phyloP scores from a whole-genome alignment of 2,888 invertebrate species.

The Bombylius discolor region DNA sequence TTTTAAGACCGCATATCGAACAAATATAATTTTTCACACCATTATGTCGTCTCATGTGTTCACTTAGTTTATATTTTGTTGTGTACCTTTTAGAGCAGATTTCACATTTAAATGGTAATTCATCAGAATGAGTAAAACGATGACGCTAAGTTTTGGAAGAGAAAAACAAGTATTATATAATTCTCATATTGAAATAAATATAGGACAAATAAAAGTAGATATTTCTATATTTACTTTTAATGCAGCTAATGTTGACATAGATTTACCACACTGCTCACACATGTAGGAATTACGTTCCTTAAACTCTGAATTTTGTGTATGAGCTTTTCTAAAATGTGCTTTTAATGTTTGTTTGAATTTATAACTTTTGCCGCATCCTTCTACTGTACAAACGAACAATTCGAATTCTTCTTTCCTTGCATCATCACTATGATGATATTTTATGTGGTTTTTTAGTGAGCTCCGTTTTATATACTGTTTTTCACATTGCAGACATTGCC shows the following conservation, averaged over 20 bases:
- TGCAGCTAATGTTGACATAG: background rate
- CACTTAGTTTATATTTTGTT: conserved; percentile 12
- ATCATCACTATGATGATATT: background rate
- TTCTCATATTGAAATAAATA: background rate
- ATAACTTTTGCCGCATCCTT: conserved; percentile 10
- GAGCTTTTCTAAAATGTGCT: conserved; percentile 3
- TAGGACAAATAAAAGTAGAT: no score
- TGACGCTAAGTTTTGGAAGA: conserved; percentile 4
- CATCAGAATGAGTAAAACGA: conserved; percentile 6
- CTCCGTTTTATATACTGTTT: background rate
- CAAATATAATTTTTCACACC: conserved; percentile 11
- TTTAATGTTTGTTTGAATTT: conserved; percentile 6
- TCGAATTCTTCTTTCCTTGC: background rate
- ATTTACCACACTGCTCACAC: conserved; percentile 10
- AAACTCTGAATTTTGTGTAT: background rate
- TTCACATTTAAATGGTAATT: conserved; percentile 8
- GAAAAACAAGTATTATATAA: background rate
- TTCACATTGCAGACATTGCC: conserved; percentile 2
- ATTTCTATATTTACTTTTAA: conserved; percentile 1
- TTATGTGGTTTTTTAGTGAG: background rate
- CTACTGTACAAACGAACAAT: background rate
- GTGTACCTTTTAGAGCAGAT: conserved; percentile 4
- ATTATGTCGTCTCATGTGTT: conserved; percentile 13
- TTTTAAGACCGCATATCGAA: conserved; percentile 7
- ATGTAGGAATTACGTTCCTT: background rate